Percentiles rank a stretch among this genome's conserved stretches.
Evolutionary conservation across 2,113 vertebrate species (phyloP).

Genomic region (Gallinago jamesoni): DNA sequence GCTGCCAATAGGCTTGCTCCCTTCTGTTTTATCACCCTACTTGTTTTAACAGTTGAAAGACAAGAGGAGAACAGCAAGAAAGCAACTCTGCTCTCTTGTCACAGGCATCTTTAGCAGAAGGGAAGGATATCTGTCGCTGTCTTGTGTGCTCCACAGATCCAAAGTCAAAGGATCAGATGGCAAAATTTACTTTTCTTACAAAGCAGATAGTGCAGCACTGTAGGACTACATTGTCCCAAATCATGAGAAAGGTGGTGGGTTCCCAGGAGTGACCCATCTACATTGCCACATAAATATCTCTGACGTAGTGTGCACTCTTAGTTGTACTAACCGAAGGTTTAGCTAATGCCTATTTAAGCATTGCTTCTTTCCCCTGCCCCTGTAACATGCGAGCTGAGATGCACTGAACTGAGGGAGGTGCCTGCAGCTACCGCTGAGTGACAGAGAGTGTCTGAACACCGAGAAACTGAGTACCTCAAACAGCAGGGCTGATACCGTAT

Average conservation of each 20-base stretch:
- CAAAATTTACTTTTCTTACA: background rate
- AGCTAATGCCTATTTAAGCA: background rate
- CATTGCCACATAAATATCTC: background rate
- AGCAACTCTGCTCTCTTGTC: background rate
- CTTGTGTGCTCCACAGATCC: background rate
- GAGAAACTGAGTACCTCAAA: background rate
- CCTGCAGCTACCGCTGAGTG: background rate
- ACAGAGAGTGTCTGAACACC: background rate
- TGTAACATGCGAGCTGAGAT: background rate
- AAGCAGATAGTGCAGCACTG: background rate
- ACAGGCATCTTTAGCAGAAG: background rate
- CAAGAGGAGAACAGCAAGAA: background rate
- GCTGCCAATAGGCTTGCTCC: background rate
- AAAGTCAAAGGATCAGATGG: background rate
- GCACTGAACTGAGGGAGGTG: background rate
- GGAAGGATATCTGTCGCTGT: background rate
- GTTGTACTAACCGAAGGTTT: background rate
- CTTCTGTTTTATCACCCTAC: background rate
- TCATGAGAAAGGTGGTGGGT: background rate
- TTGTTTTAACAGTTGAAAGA: background rate
- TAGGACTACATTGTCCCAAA: rapidly evolving
- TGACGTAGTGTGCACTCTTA: background rate
- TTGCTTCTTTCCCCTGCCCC: background rate
- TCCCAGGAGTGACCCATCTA: background rate
- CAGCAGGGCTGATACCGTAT: background rate